Base-by-base conservation (phyloP, 2,888 invertebrate genomes). In the Anorthoa munda region DNA sequence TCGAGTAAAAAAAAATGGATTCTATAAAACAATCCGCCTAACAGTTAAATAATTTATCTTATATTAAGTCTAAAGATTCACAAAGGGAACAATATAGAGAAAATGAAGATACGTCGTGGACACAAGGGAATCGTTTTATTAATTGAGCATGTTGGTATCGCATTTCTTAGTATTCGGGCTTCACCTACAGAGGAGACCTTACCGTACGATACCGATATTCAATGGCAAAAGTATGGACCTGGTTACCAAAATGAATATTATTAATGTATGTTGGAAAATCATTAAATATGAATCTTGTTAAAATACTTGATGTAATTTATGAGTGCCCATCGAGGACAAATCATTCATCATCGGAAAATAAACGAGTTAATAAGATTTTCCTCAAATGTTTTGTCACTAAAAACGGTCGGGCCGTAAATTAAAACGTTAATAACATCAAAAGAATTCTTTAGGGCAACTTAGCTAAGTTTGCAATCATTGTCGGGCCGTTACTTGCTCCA, bases 101-200 rank as follows among this genome's bases (percentile, higher is more conserved):
- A 86, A 85, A 88, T 84, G 82, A 87, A 87, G 86, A 86, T 81
- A 85, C 81, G 70, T 71, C 70, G 78, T 70, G 69, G 79, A 76
- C 77, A 81, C 85, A 77, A 68, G 73, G 72, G 85, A 88, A 86
- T 86, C 86, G 81, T 89, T 91, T 92, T 91, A 91, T 89, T 90
- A 89, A 91, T 90, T 90, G 88, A 89, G 79, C 83, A 84, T 85
- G 86, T 87, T 86, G 78, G 88, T 90, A 91, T 93, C 91, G 88
- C 86, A 86, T 91, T 93, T 93, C 93, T 89, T 74, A 84, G 92
- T 92, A 93, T 90, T 90, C 85, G 86, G 89, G 87, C 84, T 88
- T 85, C 88, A 86, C 83, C 83, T 88, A 83, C 86, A 82, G 77
- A 83, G 85, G 83, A 86, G 83, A 67, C 78, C 81, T 77, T 87